Evolutionary conservation across 2,888 invertebrate species (phyloP).

Genomic region (Melipona beecheii): DNA sequence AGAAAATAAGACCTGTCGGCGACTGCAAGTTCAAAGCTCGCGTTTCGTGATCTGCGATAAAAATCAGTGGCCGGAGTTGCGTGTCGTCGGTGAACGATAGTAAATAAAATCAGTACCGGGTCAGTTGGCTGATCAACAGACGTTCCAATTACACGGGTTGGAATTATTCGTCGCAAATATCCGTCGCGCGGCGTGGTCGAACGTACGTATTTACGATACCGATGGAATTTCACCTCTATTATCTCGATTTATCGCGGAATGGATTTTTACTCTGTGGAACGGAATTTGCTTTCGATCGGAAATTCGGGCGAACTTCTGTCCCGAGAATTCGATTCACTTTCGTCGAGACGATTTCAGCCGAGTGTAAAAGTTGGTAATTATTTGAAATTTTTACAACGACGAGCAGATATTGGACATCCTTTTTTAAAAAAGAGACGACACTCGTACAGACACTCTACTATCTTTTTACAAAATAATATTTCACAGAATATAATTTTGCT

Average conservation of each 20-base stretch:
- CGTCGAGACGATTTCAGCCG: not conserved
- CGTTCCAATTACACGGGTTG: constrained; percentile 17
- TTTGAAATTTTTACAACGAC: not conserved
- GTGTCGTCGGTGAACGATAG: not conserved
- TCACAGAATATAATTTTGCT: too few species aligned
- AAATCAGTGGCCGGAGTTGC: not conserved
- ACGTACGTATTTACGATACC: not conserved
- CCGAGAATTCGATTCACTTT: not conserved
- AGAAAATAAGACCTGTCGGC: not conserved
- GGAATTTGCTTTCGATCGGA: not conserved
- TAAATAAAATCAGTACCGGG: constrained; percentile 16
- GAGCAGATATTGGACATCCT: not conserved
- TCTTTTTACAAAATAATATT: too few species aligned
- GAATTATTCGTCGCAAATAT: constrained; percentile 9
- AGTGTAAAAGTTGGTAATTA: not conserved
- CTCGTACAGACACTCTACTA: too few species aligned
- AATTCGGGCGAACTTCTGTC: not conserved
- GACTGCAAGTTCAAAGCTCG: not conserved
- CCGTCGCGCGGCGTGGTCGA: not conserved
- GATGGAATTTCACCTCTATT: not conserved
- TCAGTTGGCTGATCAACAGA: constrained; percentile 9
- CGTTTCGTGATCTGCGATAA: constrained; percentile 7
- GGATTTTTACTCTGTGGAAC: not conserved
- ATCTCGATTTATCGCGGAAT: not conserved
- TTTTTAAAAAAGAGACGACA: too few species aligned